Conservation (phyloP, 1,140 invertebrate genomes). For the Scaptomyza hsui region DNA sequence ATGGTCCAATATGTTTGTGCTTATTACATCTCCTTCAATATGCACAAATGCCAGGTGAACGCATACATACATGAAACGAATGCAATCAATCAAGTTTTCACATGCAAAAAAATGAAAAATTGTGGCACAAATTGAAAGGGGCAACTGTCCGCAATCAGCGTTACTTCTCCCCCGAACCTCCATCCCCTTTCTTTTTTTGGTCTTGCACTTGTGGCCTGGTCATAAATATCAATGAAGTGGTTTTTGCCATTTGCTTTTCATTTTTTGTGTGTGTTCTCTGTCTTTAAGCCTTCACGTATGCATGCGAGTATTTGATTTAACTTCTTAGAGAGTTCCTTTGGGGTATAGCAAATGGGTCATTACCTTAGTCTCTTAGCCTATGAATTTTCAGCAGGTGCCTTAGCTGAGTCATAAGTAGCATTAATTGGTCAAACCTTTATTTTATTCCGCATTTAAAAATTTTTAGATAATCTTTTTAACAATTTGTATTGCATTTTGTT, state of each 20-base stretch:
- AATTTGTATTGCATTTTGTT: no score
- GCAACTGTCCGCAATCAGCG: constrained; percentile 37
- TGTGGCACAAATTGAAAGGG: neutral
- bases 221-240: constrained; percentile 66
- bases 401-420: no score
- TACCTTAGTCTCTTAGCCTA: neutral
- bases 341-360: neutral
- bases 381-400: no score
- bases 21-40: neutral
- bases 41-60: constrained; percentile 25
- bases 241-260: constrained; percentile 1
- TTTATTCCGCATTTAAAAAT: no score
- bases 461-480: no score
- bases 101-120: constrained; percentile 4
- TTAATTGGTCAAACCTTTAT: no score
- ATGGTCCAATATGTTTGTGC: no score
- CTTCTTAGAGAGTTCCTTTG: neutral
- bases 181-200: neutral
- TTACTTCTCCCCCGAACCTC: neutral
- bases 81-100: constrained; percentile 39
- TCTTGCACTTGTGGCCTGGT: neutral
- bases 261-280: neutral
- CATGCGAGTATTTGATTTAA: neutral
- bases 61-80: constrained; percentile 1
- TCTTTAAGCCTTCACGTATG: constrained; percentile 13